Evolutionary conservation across 1,140 invertebrate species (phyloP).

Genomic region (Apis dorsata): DNA sequence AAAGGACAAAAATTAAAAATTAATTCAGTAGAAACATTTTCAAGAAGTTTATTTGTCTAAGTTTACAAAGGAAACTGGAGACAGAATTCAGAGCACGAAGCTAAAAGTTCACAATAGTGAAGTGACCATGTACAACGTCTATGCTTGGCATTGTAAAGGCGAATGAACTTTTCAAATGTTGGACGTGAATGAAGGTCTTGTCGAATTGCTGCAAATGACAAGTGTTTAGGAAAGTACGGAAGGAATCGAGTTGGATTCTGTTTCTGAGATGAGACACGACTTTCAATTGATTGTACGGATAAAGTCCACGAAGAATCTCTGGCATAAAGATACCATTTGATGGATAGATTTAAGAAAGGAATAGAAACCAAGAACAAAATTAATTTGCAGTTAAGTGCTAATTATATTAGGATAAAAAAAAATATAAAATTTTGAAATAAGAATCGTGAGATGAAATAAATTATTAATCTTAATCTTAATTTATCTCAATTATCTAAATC

Average conservation of each 20-base stretch:
- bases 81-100: not conserved
- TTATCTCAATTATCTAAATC: too few relatives aligned
- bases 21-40: not conserved
- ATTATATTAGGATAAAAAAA: not conserved
- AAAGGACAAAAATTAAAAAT: too few relatives aligned
- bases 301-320: too few relatives aligned
- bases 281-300: not conserved
- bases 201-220: constrained; percentile 6
- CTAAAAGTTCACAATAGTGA: not conserved
- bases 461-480: too few relatives aligned
- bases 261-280: not conserved
- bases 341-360: not conserved
- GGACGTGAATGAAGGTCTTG: not conserved
- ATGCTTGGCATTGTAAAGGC: not conserved
- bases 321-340: not conserved
- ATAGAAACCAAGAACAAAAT: not conserved
- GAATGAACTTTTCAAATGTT: not conserved
- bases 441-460: too few relatives aligned
- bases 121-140: not conserved
- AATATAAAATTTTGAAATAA: not conserved
- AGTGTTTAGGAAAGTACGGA: constrained; percentile 8
- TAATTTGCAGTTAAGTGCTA: not conserved
- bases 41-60: not conserved
- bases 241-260: constrained; percentile 10
- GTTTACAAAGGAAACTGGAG: not conserved